These are phyloP conservation scores for Cercocebus atys DNA, from an alignment of 2,113 vertebrate species.

Conservation along the genomic window DNA sequence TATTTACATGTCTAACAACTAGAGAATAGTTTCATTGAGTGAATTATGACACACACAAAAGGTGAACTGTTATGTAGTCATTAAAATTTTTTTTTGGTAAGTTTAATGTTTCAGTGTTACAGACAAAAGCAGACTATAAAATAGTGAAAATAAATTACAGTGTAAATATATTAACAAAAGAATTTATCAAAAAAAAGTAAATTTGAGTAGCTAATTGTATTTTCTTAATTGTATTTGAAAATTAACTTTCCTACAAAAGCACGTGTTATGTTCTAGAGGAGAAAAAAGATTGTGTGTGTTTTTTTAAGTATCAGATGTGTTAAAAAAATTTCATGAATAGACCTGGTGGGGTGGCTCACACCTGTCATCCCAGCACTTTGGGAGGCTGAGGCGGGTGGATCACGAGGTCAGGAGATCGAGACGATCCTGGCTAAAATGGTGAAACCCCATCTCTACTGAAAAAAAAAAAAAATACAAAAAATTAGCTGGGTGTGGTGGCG, in stretches of 20 bases:
- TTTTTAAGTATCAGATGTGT: neutral
- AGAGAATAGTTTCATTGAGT: neutral
- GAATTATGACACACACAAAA: neutral
- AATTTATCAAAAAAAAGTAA: neutral
- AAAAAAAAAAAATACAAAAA: too few species aligned
- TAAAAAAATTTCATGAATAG: neutral
- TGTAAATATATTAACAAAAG: neutral
- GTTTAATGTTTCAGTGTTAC: neutral
- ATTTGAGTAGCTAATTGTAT: neutral
- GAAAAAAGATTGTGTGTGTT: neutral
- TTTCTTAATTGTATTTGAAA: neutral
- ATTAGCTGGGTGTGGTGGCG: too few species aligned
- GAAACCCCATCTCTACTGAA: too few species aligned
- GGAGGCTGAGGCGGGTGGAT: too few species aligned
- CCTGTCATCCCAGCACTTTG: too few species aligned
- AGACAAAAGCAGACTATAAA: neutral
- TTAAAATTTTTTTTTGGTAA: neutral
- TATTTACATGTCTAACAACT: neutral
- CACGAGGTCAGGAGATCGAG: too few species aligned
- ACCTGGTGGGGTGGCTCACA: neutral
- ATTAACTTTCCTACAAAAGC: slow-evolving; percentile 7
- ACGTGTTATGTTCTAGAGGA: neutral
- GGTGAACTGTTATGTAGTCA: neutral
- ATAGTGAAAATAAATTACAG: neutral
- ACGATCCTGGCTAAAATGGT: too few species aligned